These are phyloP conservation scores for Orbicella faveolata DNA, from an alignment of 64 coral and sea anemone genomes.

Conservation along the genomic window DNA sequence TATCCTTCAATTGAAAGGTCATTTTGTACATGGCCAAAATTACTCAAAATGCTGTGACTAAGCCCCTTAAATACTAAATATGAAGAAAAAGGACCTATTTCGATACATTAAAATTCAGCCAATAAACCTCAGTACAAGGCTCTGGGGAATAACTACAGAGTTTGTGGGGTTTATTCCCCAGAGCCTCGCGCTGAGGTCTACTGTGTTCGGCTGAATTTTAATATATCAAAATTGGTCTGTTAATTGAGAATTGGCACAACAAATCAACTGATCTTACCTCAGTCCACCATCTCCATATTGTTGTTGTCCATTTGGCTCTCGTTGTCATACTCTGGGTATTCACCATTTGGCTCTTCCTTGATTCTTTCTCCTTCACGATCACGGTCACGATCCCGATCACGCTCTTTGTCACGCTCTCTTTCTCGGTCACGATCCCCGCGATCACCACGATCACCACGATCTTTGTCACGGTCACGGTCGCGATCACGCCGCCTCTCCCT, in stretches of 20 bases:
- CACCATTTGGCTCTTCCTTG: conserved; percentile 45
- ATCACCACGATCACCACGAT: conserved; percentile 17
- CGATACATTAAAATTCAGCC: no score
- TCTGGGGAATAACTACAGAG: no score
- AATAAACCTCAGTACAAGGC: no score
- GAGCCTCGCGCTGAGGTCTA: no score
- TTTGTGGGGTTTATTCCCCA: no score
- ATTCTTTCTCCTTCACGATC: conserved; percentile 64
- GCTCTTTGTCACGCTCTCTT: conserved; percentile 47
- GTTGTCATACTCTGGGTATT: conserved; percentile 51
- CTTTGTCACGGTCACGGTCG: conserved; percentile 29
- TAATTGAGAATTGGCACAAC: no score
- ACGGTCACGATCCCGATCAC: conserved; percentile 54
- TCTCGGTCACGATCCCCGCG: conserved; percentile 35
- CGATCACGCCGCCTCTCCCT: conserved; percentile 35
- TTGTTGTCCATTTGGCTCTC: conserved; percentile 39
- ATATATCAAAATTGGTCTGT: no score
- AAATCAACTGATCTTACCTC: neutral
- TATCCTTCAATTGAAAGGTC: neutral
- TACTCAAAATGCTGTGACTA: no score
- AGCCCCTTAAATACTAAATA: no score
- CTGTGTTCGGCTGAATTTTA: no score
- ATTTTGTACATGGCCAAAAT: no score
- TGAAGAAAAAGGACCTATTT: no score
- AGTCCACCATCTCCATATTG: conserved; percentile 65